Conservation (phyloP, 1,140 invertebrate species). For the Acromyrmex charruanus region DNA sequence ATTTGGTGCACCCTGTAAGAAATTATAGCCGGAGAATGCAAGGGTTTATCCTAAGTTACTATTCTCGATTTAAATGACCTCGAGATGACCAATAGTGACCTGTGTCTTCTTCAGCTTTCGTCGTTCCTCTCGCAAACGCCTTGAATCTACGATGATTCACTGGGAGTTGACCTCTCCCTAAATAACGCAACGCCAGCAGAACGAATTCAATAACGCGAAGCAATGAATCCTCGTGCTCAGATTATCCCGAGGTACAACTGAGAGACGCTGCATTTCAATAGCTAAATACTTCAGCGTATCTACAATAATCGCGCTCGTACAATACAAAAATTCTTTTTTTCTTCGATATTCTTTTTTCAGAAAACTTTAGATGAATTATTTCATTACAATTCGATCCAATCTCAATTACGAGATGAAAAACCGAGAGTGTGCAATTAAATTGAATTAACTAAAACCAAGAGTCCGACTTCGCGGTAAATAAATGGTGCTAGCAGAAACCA, state of each 20-base stretch:
- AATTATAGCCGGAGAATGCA: slow-evolving; percentile 21
- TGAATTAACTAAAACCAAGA: slow-evolving; percentile 3
- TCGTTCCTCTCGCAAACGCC: slow-evolving; percentile 35
- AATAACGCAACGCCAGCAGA: slow-evolving; percentile 49
- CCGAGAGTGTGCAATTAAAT: background rate
- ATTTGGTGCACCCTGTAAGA: background rate
- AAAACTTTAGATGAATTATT: background rate
- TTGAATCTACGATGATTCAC: slow-evolving; percentile 69
- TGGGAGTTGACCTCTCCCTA: slow-evolving; percentile 61
- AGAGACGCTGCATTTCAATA: background rate
- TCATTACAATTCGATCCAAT: background rate
- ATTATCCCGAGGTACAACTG: background rate
- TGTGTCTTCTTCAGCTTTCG: slow-evolving; percentile 59
- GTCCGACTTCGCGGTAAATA: slow-evolving; percentile 8
- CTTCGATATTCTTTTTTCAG: background rate
- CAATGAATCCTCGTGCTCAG: slow-evolving; percentile 14
- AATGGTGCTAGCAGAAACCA: slow-evolving; percentile 45
- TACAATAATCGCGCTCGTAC: background rate
- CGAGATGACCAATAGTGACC: slow-evolving; percentile 64
- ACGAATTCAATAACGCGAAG: slow-evolving; percentile 45
- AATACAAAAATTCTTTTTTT: background rate
- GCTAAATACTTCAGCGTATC: background rate
- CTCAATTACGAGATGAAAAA: background rate
- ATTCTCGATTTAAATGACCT: slow-evolving; percentile 47
- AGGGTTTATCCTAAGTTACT: slow-evolving; percentile 24